phyloP scores from a whole-genome alignment of 1,140 invertebrate genomes.

The Achroia grisella region DNA sequence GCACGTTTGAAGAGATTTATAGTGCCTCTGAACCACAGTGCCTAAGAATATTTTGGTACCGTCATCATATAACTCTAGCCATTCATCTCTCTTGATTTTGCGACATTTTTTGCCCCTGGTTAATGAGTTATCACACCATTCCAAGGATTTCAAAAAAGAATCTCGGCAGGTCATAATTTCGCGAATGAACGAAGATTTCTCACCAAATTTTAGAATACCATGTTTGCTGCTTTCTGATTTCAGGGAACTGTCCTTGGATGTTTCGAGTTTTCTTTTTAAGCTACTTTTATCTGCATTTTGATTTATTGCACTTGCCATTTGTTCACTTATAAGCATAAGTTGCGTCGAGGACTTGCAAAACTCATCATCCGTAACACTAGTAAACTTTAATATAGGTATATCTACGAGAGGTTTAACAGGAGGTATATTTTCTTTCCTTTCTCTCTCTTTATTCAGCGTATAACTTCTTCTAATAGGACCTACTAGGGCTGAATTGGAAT shows the following conservation, averaged over 20 bases:
- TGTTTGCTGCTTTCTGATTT: background rate
- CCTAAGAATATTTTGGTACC: constrained; percentile 33
- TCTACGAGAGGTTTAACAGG: constrained; percentile 11
- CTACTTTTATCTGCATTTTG: constrained; percentile 17
- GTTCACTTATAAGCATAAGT: constrained; percentile 33
- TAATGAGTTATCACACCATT: constrained; percentile 64
- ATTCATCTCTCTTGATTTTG: constrained; percentile 48
- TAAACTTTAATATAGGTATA: constrained; percentile 21
- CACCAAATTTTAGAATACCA: constrained; percentile 47
- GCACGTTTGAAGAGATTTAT: no score
- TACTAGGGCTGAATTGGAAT: constrained; percentile 43
- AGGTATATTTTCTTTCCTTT: constrained; percentile 5
- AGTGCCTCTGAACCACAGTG: no score
- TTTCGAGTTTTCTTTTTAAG: constrained; percentile 13
- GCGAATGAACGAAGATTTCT: constrained; percentile 57
- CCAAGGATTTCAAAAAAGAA: constrained; percentile 53
- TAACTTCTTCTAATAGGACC: constrained; percentile 43
- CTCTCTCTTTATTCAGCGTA: constrained; percentile 28
- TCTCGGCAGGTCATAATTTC: constrained; percentile 51
- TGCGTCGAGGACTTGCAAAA: constrained; percentile 39
- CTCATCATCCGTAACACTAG: constrained; percentile 29
- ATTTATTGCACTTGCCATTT: constrained; percentile 26
- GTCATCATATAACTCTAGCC: constrained; percentile 45
- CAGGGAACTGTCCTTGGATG: constrained; percentile 9
- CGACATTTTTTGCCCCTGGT: constrained; percentile 55